Evolutionary conservation across 2,113 vertebrate species (phyloP).

Genomic region (Microcebus tavaratra): DNA sequence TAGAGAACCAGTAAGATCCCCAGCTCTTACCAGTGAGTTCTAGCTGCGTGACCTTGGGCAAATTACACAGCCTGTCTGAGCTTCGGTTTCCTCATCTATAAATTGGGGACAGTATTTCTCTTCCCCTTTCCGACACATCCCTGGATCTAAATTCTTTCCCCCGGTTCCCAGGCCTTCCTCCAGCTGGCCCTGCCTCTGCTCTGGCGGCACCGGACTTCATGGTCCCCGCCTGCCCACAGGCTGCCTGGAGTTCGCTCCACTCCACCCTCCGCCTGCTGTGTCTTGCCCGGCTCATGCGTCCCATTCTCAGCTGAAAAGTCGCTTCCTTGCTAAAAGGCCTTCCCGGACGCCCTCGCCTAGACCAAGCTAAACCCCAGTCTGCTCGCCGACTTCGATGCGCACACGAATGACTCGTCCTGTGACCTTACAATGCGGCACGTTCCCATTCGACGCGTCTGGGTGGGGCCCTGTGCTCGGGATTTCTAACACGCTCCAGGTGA

Average conservation of each 20-base stretch:
- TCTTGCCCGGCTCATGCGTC: background rate
- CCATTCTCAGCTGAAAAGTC: background rate
- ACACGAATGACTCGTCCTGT: background rate
- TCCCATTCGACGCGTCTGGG: background rate
- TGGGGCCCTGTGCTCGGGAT: background rate
- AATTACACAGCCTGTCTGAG: background rate
- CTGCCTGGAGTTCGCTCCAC: background rate
- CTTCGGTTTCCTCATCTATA: background rate
- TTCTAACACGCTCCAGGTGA: background rate
- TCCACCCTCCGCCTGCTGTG: background rate
- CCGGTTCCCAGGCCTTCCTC: background rate
- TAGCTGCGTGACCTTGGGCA: background rate
- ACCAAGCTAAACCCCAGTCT: background rate
- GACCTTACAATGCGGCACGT: background rate
- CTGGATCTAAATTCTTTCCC: background rate
- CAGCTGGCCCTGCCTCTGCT: too few species aligned
- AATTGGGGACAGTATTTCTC: background rate
- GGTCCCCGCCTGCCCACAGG: background rate
- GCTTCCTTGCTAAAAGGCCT: background rate
- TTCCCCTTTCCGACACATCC: background rate
- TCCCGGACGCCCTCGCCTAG: background rate
- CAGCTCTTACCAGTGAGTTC: background rate
- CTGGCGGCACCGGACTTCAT: background rate
- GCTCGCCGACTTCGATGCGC: background rate
- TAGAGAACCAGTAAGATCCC: background rate